Percentiles rank a stretch among this genome's conserved stretches.
These are phyloP conservation scores for Paralinhomoeus sp. DNA, from an alignment of 2,888 invertebrate genomes.

Conservation along the genomic window DNA sequence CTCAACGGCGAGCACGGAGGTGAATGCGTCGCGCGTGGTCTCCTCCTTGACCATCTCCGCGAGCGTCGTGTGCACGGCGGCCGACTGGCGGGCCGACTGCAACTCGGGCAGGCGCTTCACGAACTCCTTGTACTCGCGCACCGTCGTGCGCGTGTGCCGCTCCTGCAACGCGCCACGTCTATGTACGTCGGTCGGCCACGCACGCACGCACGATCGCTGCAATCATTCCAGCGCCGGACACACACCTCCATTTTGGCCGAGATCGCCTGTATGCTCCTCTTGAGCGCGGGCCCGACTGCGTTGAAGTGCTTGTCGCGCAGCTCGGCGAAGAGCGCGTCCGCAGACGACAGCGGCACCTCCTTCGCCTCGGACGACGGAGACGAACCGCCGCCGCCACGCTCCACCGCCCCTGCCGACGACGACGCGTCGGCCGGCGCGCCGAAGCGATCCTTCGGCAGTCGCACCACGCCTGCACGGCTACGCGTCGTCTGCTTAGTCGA, in stretches of 20 bases:
- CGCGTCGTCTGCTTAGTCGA: background rate
- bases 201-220: conserved; percentile 62
- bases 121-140: conserved; percentile 82
- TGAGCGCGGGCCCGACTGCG: conserved; percentile 58
- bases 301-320: conserved; percentile 78
- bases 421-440: conserved; percentile 27
- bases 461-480: background rate
- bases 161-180: conserved; percentile 64
- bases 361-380: background rate
- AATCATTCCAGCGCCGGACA: conserved; percentile 42
- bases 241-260: conserved; percentile 45
- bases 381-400: background rate
- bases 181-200: conserved; percentile 75
- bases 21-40: conserved; percentile 48
- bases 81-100: conserved; percentile 56
- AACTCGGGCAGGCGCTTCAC: conserved; percentile 67
- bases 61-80: conserved; percentile 53
- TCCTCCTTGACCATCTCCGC: conserved; percentile 77
- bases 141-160: conserved; percentile 53
- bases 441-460: conserved; percentile 61
- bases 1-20: conserved; percentile 54
- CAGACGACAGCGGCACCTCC: conserved; percentile 50
- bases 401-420: background rate
- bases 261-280: conserved; percentile 61
- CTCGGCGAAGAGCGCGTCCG: conserved; percentile 64